Base-by-base conservation (phyloP, 1,140 invertebrate genomes). In the Euglossa dilemma region DNA sequence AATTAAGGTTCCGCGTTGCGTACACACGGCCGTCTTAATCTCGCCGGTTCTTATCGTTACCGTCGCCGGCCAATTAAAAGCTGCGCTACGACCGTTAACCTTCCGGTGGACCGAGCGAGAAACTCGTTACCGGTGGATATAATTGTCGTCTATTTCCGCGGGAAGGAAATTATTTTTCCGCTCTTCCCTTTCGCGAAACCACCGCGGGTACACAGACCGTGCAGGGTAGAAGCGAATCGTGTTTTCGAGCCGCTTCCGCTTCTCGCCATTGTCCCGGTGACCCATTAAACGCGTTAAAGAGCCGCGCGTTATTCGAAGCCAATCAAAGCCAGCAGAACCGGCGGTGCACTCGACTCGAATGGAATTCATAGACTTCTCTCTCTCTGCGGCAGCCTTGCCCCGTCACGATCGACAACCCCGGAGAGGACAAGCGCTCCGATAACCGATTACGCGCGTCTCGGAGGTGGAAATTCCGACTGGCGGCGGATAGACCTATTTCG, bases 1-100 rank as follows among this genome's bases (percentile, higher is more conserved):
- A 90, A 91, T 91, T 89, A 91, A 91, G 74, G 74, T 87, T 83
- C 72, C 76, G 69, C 57, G 66, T 64, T 61, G 70, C 76, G 63
- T 61, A 54, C 25, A 47, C 43, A 64, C 7, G 56, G 25, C 80
- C 64, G 75, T 81, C 78, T 85, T 88, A 86, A 90, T 86, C 80
- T 81, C 52, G 14, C 0, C n/a, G 16, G 80, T 85, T 83, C 84
- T 83, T 80, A 71, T 70, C 73, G 81, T 75, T 64, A 74, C 71
- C n/a, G 47, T 6, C 43, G 20, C 2, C 23, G 12, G 74, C 74
- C 54, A 77, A 83, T 83, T 83, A 83, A 50, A 81, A 56, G 52
- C 52, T n/a, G 70, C 23, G 3, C 50, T 43, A 20, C 28, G 64
- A 50, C 63, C 23, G 36, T 77, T 61, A 77, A 36, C 25, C 43